Evolutionary conservation across 2,113 vertebrate genomes (phyloP), one percentile per base, ranked within the genome.

Genomic region (Probosciger aterrimus): DNA sequence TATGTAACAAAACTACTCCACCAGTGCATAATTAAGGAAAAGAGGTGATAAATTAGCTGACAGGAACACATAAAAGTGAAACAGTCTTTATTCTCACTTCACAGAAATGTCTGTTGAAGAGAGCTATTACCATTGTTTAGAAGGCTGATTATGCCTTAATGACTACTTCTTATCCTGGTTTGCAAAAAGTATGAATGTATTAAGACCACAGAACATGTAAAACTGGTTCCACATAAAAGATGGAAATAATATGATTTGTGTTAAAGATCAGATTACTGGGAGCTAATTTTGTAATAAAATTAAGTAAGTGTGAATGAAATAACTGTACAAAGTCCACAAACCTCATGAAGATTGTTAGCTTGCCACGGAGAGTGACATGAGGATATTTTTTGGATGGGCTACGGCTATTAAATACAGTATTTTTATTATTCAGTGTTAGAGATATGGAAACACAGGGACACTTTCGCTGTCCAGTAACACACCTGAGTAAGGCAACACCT

Each of bases 1-100:
- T n/a, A 84, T 46, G 24, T 30, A 86, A 95, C 47, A 67, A 90
- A 86, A 79, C 31, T 67, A 85, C 47, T 46, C 57, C 71, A 77
- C 28, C 1, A 0, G 17, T 64, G 69, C 28, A 67, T 39, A 88
- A 92, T 20, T 81, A 78, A 78, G 71, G 80, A 60, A 82, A 75
- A 96, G 73, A 92, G 68, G 82, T 4, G 7, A 92, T 46, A 93
- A 93, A 94, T 31, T 76, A 95, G 22, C 75, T 87, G 92, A 77
- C 79, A 75, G 57, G 69, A 95, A 64, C 24, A 68, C 35, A 47
- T 14, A 70, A 86, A 94, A 85, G 41, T 71, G 70, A 63, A 96
- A 93, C 1, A 76, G 64, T 37, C 59, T 83, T 84, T 20, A 46
- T 12, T 89, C 78, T 46, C 64, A n/a, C 27, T 86, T 57, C 41